A percentile compares a stretch with the other conserved stretches of the same genome.
Conservation (phyloP, 2,113 vertebrate genomes). For the Trichechus manatus region DNA sequence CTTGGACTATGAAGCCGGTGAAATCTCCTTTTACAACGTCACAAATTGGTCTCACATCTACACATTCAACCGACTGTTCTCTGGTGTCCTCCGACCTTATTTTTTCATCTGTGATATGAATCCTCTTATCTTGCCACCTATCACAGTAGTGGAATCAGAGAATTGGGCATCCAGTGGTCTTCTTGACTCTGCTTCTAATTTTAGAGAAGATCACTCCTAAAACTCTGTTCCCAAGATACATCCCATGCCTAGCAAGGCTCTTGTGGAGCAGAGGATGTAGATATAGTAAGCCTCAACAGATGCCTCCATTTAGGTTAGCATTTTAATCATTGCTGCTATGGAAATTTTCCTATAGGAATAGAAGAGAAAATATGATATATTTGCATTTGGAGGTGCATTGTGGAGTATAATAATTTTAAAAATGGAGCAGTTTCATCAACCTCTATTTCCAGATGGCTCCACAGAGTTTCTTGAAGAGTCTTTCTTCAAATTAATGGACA, state of each 20-base stretch:
- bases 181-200: not conserved
- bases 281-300: not conserved
- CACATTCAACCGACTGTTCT: conserved; percentile 91
- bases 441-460: not conserved
- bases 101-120: conserved; percentile 90
- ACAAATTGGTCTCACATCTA: conserved; percentile 89
- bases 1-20: conserved; percentile 91
- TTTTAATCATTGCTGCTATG: not conserved
- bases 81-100: conserved; percentile 90
- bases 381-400: not conserved
- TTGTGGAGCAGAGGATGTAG: not conserved
- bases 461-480: not conserved
- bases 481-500: not conserved
- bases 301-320: not conserved
- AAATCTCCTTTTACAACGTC: conserved; percentile 91
- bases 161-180: fast-evolving
- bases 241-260: too few species aligned
- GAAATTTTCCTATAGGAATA: not conserved
- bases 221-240: not conserved
- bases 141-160: not conserved
- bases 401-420: not conserved
- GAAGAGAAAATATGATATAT: not conserved
- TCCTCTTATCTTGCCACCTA: conserved; percentile 48
- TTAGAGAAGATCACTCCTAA: not conserved
- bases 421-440: not conserved